A percentile compares a stretch with the other conserved stretches of the same genome.
These are phyloP conservation scores for Trichoplax adhaerens DNA, from an alignment of 37 sponge, comb jelly and placozoan genomes.

Conservation along the genomic window DNA sequence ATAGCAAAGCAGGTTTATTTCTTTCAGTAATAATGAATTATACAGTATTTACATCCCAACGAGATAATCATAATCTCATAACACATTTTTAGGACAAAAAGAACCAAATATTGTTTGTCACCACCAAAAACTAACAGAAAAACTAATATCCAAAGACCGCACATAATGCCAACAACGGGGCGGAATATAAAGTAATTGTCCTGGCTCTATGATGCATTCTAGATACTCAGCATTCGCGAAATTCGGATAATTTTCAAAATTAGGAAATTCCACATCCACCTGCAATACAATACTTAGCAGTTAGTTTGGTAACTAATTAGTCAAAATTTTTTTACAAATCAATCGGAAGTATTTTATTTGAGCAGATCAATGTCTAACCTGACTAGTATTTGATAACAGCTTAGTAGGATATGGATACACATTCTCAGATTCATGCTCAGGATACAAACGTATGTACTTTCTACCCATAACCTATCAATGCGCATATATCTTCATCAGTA, in stretches of 20 bases:
- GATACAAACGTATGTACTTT: constrained; percentile 58
- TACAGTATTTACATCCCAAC: too few species aligned
- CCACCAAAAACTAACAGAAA: constrained; percentile 99
- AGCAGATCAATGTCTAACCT: constrained; percentile 12
- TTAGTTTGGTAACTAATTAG: neutral
- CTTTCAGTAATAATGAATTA: too few species aligned
- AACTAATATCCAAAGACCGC: constrained; percentile 68
- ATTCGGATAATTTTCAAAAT: constrained; percentile 39
- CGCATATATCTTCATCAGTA: neutral
- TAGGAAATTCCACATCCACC: constrained; percentile 72
- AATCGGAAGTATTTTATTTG: too few species aligned
- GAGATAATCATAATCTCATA: too few species aligned
- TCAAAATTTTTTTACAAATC: too few species aligned
- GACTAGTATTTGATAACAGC: constrained; percentile 68
- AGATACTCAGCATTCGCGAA: constrained; percentile 29
- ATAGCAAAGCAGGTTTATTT: too few species aligned
- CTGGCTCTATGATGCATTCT: constrained; percentile 55
- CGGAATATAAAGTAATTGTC: constrained; percentile 89
- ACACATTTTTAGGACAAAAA: neutral
- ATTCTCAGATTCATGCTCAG: constrained; percentile 15
- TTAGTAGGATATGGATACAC: constrained; percentile 49
- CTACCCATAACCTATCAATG: constrained; percentile 44
- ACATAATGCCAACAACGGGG: constrained; percentile 90
- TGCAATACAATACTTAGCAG: constrained; percentile 10
- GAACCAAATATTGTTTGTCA: constrained; percentile 8